Base-by-base conservation (phyloP, 2,113 vertebrate genomes). In the Pangasianodon hypophthalmus region DNA sequence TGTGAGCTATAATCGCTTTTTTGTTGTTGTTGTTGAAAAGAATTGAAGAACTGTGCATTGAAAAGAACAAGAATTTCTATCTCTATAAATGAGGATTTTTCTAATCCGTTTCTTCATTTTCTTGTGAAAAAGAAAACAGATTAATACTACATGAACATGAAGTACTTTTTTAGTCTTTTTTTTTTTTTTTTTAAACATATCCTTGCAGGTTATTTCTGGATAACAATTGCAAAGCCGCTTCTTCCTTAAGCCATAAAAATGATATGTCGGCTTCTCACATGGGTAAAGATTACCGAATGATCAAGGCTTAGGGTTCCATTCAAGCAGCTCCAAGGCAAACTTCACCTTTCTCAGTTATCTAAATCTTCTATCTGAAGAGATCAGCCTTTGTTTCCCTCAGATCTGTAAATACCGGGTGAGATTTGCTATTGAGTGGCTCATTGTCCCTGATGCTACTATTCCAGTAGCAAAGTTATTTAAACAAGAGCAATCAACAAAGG, bases 51-150 rank as follows among this genome's bases (percentile, higher is more conserved):
- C n/a, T n/a, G n/a, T 37, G 44, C 19, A 56, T 19, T 26, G 50
- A 71, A 79, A 50, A 44, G 41, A 32, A 87, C 77, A 86, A 75
- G 24, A 84, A 87, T 67, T 46, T 7, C 5, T 19, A 84, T 80
- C 9, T 14, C 46, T 4, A 84, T 3, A 24, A 60, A 13, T 50
- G 50, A 86, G 67, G 56, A 86, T 89, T 91, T 88, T 48, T 29
- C 56, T 89, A 86, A 94, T 94, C 91, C 84, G 89, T 94, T 91
- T 90, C 64, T 50, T 91, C 7, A n/a, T 64, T 64, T 64, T 64
- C 62, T 19, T 21, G 18, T 73, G 7, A 46, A 44, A 75, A 75
- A 46, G 2, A 75, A 46, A 75, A 75, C 0, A 10, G 41, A 21
- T 44, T 89, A 90, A 91, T n/a, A 87, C 9, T 24, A 14, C 73